Conservation (phyloP, 2,113 vertebrate genomes). For the Bujurquina vittata region DNA sequence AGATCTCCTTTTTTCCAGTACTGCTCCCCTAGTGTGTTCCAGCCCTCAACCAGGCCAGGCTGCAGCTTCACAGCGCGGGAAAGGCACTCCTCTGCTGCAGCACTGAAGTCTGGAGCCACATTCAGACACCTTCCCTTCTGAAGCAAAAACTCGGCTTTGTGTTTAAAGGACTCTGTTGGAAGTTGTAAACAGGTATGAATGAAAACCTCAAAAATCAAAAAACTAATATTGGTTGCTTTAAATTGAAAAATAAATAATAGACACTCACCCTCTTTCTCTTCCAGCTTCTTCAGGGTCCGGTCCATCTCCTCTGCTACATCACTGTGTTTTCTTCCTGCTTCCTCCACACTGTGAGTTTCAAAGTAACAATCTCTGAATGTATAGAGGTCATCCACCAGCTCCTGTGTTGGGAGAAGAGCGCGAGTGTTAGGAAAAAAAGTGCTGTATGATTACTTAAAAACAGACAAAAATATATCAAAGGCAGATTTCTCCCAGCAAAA, state of each 20-base stretch:
- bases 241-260: background rate
- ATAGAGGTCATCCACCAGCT: slow-evolving; percentile 86
- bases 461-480: background rate
- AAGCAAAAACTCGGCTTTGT: slow-evolving; percentile 83
- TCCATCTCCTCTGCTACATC: slow-evolving; percentile 83
- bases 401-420: slow-evolving; percentile 65
- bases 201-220: background rate
- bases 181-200: background rate
- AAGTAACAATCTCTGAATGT: slow-evolving; percentile 89
- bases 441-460: background rate
- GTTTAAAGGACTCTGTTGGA: slow-evolving; percentile 76
- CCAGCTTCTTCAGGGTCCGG: slow-evolving; percentile 80
- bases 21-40: slow-evolving; percentile 92
- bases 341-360: slow-evolving; percentile 84
- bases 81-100: slow-evolving; percentile 84
- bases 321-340: slow-evolving; percentile 83
- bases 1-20: slow-evolving; percentile 93
- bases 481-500: background rate
- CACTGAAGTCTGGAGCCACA: slow-evolving; percentile 81
- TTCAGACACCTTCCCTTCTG: slow-evolving; percentile 87
- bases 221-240: background rate
- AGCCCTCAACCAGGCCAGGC: slow-evolving; percentile 87
- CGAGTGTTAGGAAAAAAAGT: no score
- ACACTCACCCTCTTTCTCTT: slow-evolving; percentile 81
- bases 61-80: slow-evolving; percentile 90